Base-by-base conservation (phyloP, 2,797 vertebrate species). In the Danio albolineatus region DNA sequence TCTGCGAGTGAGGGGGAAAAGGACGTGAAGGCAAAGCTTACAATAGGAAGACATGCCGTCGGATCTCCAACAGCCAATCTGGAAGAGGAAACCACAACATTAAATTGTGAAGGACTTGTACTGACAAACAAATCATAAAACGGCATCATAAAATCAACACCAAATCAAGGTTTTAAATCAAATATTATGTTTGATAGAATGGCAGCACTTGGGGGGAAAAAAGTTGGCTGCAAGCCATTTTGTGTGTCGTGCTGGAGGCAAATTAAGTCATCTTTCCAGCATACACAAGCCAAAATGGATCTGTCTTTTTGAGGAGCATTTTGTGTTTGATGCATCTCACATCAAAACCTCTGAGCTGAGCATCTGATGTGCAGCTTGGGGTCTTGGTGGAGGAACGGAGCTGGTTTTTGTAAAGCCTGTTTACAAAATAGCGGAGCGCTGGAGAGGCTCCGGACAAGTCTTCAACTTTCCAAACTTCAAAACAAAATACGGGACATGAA, bases 31-130 rank as follows among this genome's bases (percentile, higher is more conserved):
- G 91, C 91, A 87, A 96, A 96, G 90, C 94, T 96, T 88, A 98
- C 89, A 43, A 99, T 93, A 7, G 97, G 97, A 14, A 99, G 91
- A 85, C 92, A 95, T 0, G 94, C 94, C 36, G 94, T 93, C 10
- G 96, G 93, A 66, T 98, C 96, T 78, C 98, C 98, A 82, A 92
- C 96, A 73, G 95, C 89, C 81, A 99, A 91, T 75, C 98, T 99
- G 85, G 62, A 51, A 62, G 41, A 28, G 19, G 9, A 41, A 56
- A 54, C 41, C 62, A 73, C 16, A 64, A 73, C 17, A 48, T 51
- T 7, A 44, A 49, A 62, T 51, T 67, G 61, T 10, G 3, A 28
- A 28, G 28, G 28, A 28, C 28, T 28, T 17, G 12, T 4, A 19
- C 4, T 28, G 4, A 48, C 54, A 53, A 67, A 67, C n/a, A 49